Evolutionary conservation across 2,888 invertebrate species (phyloP).

Genomic region (Galeopsomyia nigrocyanea): DNA sequence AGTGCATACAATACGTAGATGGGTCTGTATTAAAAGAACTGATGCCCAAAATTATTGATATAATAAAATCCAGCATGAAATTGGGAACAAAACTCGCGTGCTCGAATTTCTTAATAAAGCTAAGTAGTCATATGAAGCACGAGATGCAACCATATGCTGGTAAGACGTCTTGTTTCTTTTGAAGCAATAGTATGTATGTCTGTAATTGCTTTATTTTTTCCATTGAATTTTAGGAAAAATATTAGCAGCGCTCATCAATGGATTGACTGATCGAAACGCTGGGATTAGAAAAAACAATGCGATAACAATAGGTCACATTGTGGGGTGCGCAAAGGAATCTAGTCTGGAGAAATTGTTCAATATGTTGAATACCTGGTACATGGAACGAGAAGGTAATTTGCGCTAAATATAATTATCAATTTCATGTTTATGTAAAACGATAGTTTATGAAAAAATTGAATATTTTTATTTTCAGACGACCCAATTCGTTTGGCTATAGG

Average conservation of each 20-base stretch:
- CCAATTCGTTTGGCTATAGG: constrained; percentile 81
- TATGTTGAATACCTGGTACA: constrained; percentile 76
- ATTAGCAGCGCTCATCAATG: constrained; percentile 77
- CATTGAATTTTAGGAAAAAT: constrained; percentile 71
- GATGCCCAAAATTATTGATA: constrained; percentile 84
- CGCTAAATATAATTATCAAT: constrained; percentile 5
- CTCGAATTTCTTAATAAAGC: constrained; percentile 82
- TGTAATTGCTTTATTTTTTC: too few species aligned
- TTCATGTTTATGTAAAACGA: not conserved
- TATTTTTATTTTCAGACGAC: constrained; percentile 74
- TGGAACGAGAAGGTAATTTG: constrained; percentile 75
- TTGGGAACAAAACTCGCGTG: constrained; percentile 88
- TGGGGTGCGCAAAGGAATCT: constrained; percentile 83
- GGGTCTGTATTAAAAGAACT: constrained; percentile 82
- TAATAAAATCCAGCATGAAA: constrained; percentile 84
- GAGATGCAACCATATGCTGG: constrained; percentile 75
- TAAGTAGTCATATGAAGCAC: constrained; percentile 69
- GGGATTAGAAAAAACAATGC: constrained; percentile 89
- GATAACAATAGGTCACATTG: constrained; percentile 86
- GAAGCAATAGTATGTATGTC: constrained; percentile 12
- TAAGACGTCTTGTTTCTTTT: constrained; percentile 46
- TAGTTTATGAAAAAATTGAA: constrained; percentile 18
- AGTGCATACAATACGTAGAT: constrained; percentile 82
- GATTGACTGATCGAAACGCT: constrained; percentile 86
- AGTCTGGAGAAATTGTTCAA: constrained; percentile 77